phyloP scores from a whole-genome alignment of 2,797 vertebrate genomes.

The Coluber constrictor region DNA sequence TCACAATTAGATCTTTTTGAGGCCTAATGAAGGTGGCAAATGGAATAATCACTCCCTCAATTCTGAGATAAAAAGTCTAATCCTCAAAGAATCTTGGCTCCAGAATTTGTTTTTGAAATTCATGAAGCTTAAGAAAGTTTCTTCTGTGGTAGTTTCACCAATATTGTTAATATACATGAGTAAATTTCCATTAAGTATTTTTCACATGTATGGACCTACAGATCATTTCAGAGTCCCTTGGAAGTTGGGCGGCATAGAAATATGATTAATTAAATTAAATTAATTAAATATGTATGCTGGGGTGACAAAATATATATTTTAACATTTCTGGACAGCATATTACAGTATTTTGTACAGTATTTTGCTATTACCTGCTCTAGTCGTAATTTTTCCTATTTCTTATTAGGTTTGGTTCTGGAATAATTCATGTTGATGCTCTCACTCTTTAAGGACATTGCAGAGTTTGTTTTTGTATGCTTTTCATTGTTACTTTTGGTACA shows the following conservation, averaged over 20 bases:
- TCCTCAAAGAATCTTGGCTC: neutral
- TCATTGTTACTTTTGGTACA: neutral
- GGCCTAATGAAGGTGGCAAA: neutral
- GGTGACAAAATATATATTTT: neutral
- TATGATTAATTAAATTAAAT: too few species aligned
- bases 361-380: neutral
- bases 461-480: slow-evolving; percentile 18
- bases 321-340: neutral
- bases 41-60: neutral
- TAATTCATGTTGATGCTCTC: neutral
- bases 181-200: neutral
- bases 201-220: neutral
- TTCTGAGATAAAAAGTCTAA: neutral
- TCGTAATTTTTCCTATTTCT: neutral
- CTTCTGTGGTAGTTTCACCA: neutral
- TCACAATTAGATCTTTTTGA: neutral
- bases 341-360: neutral
- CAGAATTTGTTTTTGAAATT: neutral
- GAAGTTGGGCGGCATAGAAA: too few species aligned
- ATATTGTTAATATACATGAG: neutral
- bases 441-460: slow-evolving; percentile 17
- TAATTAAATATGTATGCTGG: neutral
- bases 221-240: neutral
- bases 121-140: neutral
- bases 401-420: neutral